Evolutionary conservation across 2,888 invertebrate genomes (phyloP).

Genomic region (Melanargia galathea): DNA sequence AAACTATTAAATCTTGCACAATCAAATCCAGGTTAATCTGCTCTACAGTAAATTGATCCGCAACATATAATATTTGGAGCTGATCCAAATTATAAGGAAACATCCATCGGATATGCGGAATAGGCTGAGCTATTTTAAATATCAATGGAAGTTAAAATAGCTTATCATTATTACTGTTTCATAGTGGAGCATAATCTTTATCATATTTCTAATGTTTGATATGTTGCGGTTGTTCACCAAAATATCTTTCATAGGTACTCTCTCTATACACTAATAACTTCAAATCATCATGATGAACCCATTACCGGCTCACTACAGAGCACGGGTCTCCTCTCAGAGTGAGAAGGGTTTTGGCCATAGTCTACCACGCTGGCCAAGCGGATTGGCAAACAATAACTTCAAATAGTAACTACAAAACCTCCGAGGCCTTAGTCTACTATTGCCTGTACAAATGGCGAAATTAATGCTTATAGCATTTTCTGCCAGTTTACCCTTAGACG

Average conservation of each 20-base stretch:
- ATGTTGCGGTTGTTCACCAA: background rate
- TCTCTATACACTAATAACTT: too few species aligned
- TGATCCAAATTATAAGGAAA: slow-evolving; percentile 35
- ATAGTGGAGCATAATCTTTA: slow-evolving; percentile 5
- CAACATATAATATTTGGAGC: slow-evolving; percentile 31
- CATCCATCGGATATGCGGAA: slow-evolving; percentile 25
- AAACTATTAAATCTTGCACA: slow-evolving; percentile 9
- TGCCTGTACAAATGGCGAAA: too few species aligned
- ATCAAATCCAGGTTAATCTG: slow-evolving; percentile 18
- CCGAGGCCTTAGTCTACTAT: too few species aligned
- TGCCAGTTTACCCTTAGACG: too few species aligned
- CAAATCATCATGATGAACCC: too few species aligned
- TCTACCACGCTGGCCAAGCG: too few species aligned
- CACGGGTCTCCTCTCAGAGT: too few species aligned
- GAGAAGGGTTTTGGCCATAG: too few species aligned
- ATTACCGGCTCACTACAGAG: too few species aligned
- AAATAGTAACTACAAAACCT: too few species aligned
- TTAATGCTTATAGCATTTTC: too few species aligned
- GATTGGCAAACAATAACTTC: too few species aligned
- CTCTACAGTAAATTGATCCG: slow-evolving; percentile 17
- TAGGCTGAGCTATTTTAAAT: slow-evolving; percentile 17
- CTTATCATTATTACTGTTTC: slow-evolving; percentile 16
- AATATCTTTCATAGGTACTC: background rate
- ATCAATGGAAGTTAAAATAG: slow-evolving; percentile 18
- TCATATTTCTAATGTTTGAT: background rate